Evolutionary conservation across 2,888 invertebrate species (phyloP).

Genomic region (Oconnorella tubifera): DNA sequence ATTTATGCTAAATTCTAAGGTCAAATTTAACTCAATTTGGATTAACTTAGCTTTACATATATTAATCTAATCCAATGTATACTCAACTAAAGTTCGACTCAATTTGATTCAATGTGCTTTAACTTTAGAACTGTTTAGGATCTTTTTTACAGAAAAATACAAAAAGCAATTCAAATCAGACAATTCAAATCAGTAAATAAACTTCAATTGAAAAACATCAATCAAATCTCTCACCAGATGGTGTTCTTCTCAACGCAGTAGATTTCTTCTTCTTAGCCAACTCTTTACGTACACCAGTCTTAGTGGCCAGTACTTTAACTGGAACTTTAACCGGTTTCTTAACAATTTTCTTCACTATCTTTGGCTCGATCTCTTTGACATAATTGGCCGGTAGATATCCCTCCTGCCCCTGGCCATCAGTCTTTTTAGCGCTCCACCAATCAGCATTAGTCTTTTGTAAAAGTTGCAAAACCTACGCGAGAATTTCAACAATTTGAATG

Average conservation of each 20-base stretch:
- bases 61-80: no score
- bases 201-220: no score
- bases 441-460: constrained; percentile 92
- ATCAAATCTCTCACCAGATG: constrained; percentile 46
- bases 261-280: constrained; percentile 26
- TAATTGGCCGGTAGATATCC: constrained; percentile 98
- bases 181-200: no score
- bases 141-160: no score
- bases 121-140: no score
- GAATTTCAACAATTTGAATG: no score
- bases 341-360: constrained; percentile 61
- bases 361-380: constrained; percentile 84
- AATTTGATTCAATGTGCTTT: no score
- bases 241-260: constrained; percentile 44
- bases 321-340: constrained; percentile 80
- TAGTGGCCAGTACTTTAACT: constrained; percentile 80
- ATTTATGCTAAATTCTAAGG: no score
- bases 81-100: no score
- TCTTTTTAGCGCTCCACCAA: constrained; percentile 99
- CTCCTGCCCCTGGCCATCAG: constrained; percentile 82
- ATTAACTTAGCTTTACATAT: no score
- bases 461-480: constrained; percentile 76
- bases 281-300: constrained; percentile 60
- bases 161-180: no score
- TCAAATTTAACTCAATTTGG: no score